Evolutionary conservation across 2,888 invertebrate genomes (phyloP), one percentile per base, ranked within the genome.

Genomic region (Liodrosophila aerea): DNA sequence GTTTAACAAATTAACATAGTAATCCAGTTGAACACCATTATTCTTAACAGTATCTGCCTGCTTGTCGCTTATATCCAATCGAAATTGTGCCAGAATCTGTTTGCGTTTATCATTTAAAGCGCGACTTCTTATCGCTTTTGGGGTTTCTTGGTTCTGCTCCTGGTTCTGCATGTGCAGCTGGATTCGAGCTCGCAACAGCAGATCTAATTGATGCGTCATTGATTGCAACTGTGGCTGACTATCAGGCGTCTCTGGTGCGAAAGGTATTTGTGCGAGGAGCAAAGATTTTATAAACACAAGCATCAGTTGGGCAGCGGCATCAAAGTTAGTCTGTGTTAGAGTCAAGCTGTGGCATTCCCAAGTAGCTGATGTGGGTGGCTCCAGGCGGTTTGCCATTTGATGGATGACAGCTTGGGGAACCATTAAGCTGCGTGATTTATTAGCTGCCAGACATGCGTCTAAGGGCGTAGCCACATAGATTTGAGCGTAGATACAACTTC

Each of bases 81-180:
- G 68, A 47, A 81, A 84, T 16, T 53, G 37, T 13, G 52, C 18
- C 37, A 89, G 53, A 46, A 89, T 83, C 5, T 62, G 46, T 59
- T 87, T 87, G 9, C 89, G 76, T 58, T 70, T 76, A 2, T 56
- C 56, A 65, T 88, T 90, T 29, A 89, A 54, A 7, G 34, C 11
- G 4, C 44, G 47, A 5, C 87, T 81, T 15, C 45, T 49, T 1
- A 40, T n/a, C 11, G 61, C 44, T 15, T 77, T 76, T n/a, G 46
- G 18, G 27, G 41, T 15, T 22, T 27, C 15, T 1, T 8, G n/a
- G 4, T 7, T 7, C 15, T 2, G n/a, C 15, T 41, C 7, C 11
- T 41, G 7, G 50, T 13, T 31, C 13, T 44, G 18, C 36, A 77
- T 33, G 9, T 30, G 73, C 3, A 53, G 43, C 39, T 65, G 64